These are phyloP conservation scores for Morphnarchus princeps DNA, from an alignment of 2,113 vertebrate species.

Conservation along the genomic window DNA sequence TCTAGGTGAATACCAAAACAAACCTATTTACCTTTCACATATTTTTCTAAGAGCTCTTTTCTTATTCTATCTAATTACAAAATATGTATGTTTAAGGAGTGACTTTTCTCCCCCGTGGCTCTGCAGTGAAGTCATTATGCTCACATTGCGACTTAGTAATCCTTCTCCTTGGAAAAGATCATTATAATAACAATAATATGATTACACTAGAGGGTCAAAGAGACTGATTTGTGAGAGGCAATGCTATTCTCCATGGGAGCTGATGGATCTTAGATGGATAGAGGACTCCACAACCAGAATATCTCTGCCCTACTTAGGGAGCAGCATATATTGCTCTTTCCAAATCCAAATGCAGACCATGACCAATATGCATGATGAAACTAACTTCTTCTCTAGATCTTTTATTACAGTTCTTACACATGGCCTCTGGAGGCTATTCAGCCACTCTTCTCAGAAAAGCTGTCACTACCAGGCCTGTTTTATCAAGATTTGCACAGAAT, in stretches of 20 bases:
- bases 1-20: conserved; percentile 51
- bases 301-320: conserved; percentile 5
- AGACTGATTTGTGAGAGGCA: conserved; percentile 47
- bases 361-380: not conserved
- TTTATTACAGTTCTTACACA: not conserved
- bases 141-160: conserved; percentile 59
- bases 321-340: not conserved
- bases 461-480: not conserved
- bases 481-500: not conserved
- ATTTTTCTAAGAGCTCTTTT: conserved; percentile 6
- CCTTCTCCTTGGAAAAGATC: conserved; percentile 59
- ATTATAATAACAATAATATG: conserved; percentile 52
- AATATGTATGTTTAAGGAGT: conserved; percentile 62
- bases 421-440: not conserved
- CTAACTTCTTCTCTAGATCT: not conserved
- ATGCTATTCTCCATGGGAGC: conserved; percentile 28
- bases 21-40: conserved; percentile 45
- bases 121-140: conserved; percentile 45
- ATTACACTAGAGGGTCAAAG: conserved; percentile 60
- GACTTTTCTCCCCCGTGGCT: conserved; percentile 16
- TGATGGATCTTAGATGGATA: conserved; percentile 37
- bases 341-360: not conserved
- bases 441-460: not conserved
- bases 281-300: conserved; percentile 1
- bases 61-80: conserved; percentile 56